phyloP scores from a whole-genome alignment of 2,113 vertebrate species.

The Aegotheles bennettii region DNA sequence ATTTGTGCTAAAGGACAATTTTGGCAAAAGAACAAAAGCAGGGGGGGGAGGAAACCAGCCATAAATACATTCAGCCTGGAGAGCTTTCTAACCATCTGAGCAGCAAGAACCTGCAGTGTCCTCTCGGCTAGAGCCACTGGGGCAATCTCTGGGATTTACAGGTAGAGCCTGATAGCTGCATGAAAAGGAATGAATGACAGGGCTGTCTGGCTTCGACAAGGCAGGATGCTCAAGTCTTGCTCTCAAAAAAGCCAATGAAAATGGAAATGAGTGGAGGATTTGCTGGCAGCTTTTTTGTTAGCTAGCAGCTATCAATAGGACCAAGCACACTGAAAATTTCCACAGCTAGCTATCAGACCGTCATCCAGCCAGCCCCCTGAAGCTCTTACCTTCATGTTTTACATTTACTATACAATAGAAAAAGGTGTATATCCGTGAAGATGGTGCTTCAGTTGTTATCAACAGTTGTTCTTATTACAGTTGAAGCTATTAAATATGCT shows the following conservation, averaged over 20 bases:
- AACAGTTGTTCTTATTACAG: neutral
- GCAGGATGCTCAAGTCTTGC: neutral
- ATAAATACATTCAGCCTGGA: neutral
- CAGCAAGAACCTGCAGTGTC: fast-evolving
- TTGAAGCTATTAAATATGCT: neutral
- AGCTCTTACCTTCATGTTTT: neutral
- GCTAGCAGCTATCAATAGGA: neutral
- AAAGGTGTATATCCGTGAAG: neutral
- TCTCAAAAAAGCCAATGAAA: neutral
- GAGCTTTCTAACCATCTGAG: neutral
- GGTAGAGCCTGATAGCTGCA: neutral
- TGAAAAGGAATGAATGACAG: neutral
- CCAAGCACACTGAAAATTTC: neutral
- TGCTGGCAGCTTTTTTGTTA: neutral
- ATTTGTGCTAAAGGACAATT: conserved; percentile 3
- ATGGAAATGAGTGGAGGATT: neutral
- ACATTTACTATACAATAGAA: neutral
- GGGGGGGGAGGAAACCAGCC: neutral
- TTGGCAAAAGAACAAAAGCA: neutral
- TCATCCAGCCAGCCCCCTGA: neutral
- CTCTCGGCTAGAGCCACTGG: neutral
- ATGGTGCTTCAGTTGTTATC: neutral
- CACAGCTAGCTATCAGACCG: neutral
- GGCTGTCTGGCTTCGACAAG: neutral
- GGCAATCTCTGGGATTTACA: neutral